Evolutionary conservation across 2,888 invertebrate genomes (phyloP).

Genomic region (Cosmia pyralina): DNA sequence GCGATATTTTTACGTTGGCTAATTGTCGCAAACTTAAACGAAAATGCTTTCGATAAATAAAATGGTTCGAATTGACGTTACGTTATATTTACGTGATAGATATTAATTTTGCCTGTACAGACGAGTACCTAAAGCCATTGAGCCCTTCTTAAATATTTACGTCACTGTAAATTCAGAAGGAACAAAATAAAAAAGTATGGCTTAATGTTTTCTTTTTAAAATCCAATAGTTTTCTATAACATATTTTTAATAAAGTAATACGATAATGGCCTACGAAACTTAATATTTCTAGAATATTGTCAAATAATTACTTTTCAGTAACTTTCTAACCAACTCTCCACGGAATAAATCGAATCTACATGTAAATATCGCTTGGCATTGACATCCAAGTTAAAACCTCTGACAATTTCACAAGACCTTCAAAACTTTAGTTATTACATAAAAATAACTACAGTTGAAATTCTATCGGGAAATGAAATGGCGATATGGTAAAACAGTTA

Average conservation of each 20-base stretch:
- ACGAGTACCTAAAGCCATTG: not conserved
- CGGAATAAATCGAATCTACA: slow-evolving; percentile 42
- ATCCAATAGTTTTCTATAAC: too few relatives aligned
- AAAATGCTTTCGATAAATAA: too few relatives aligned
- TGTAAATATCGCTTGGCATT: slow-evolving; percentile 55
- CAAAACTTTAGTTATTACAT: slow-evolving; percentile 56
- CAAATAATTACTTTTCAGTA: not conserved
- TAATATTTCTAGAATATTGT: not conserved
- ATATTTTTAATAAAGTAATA: not conserved
- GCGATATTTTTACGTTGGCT: too few relatives aligned
- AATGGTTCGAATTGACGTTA: too few relatives aligned
- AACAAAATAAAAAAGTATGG: too few relatives aligned
- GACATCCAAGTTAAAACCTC: slow-evolving; percentile 55
- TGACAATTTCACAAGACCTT: slow-evolving; percentile 50
- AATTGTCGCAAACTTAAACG: too few relatives aligned
- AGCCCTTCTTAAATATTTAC: not conserved
- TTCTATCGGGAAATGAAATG: slow-evolving; percentile 41
- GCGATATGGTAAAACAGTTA: not conserved
- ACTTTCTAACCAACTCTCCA: slow-evolving; percentile 29
- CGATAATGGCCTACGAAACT: not conserved
- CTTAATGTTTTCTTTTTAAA: too few relatives aligned
- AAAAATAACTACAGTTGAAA: slow-evolving; percentile 45
- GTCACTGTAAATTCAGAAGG: too few relatives aligned
- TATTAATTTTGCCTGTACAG: not conserved
- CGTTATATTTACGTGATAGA: too few relatives aligned